Evolutionary conservation across 30 jellyfish, hydroid and myxozoan species (phyloP).

Genomic region (Turritopsis dohrnii): DNA sequence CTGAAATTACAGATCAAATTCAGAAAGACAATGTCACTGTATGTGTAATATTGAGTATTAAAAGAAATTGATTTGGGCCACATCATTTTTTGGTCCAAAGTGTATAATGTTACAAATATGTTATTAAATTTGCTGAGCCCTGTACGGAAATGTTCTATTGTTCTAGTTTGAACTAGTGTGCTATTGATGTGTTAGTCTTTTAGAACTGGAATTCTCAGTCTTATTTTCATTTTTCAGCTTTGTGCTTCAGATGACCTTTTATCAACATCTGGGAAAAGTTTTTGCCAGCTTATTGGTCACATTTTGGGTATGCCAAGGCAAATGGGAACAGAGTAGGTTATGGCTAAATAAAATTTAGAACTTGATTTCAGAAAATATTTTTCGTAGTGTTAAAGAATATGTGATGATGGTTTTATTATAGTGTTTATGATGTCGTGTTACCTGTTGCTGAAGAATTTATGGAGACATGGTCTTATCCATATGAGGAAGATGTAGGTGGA

Average conservation of each 20-base stretch:
- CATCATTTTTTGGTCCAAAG: not conserved
- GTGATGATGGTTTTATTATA: not conserved
- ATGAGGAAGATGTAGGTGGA: not conserved
- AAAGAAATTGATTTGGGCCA: not conserved
- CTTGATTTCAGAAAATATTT: not conserved
- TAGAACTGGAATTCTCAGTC: not conserved
- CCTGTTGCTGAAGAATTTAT: constrained; percentile 5
- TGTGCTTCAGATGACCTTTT: constrained; percentile 7
- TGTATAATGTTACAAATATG: not conserved
- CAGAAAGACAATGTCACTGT: not conserved
- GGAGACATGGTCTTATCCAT: constrained; percentile 9
- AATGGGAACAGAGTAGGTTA: not conserved
- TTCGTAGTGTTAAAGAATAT: not conserved
- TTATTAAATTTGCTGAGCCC: not conserved
- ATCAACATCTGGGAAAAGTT: not conserved
- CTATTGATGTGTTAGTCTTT: not conserved
- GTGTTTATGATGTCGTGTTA: not conserved
- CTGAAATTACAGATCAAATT: constrained; percentile 1
- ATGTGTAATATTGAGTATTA: not conserved
- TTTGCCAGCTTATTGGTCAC: not conserved
- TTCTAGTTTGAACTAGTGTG: not conserved
- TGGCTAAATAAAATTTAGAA: too few relatives aligned
- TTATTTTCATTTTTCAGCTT: not conserved
- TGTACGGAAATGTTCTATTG: not conserved
- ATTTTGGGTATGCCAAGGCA: constrained; percentile 10